phyloP scores from a whole-genome alignment of 1,140 invertebrate species.

The Drosophila prosaltans region DNA sequence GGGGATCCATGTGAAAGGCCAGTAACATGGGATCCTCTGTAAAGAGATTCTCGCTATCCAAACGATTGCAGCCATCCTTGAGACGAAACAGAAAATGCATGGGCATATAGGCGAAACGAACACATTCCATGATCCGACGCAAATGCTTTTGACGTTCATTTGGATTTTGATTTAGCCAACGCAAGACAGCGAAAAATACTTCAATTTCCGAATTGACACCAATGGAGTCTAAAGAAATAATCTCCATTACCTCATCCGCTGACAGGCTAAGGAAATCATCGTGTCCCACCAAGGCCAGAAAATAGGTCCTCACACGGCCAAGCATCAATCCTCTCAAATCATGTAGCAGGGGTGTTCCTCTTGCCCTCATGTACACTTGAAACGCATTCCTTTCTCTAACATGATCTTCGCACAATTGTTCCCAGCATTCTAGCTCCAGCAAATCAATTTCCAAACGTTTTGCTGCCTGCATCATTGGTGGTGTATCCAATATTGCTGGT shows the following conservation, averaged over 20 bases:
- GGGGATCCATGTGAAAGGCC: slow-evolving; percentile 25
- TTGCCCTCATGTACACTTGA: not conserved
- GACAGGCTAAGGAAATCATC: slow-evolving; percentile 6
- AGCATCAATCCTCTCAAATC: not conserved
- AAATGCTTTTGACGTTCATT: slow-evolving; percentile 18
- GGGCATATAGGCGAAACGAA: slow-evolving; percentile 38
- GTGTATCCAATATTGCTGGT: rapidly evolving
- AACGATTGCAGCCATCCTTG: not conserved
- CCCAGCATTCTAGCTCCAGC: slow-evolving; percentile 1
- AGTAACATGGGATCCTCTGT: slow-evolving; percentile 22
- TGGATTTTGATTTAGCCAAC: slow-evolving; percentile 28
- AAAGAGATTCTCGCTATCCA: not conserved
- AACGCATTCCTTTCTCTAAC: slow-evolving; percentile 27
- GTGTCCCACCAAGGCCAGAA: slow-evolving; percentile 38
- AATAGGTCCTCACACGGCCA: slow-evolving; percentile 19
- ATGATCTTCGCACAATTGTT: not conserved
- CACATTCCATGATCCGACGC: slow-evolving; percentile 23
- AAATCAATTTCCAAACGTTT: slow-evolving; percentile 14
- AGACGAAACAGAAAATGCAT: slow-evolving; percentile 30
- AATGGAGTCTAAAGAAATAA: slow-evolving; percentile 22
- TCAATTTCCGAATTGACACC: slow-evolving; percentile 52
- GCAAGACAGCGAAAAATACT: slow-evolving; percentile 41
- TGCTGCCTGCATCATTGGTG: slow-evolving; percentile 24
- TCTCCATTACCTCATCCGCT: not conserved
- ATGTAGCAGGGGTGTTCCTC: not conserved